Evolutionary conservation across 1,140 invertebrate genomes (phyloP).

Genomic region (Heliconius hermathena): DNA sequence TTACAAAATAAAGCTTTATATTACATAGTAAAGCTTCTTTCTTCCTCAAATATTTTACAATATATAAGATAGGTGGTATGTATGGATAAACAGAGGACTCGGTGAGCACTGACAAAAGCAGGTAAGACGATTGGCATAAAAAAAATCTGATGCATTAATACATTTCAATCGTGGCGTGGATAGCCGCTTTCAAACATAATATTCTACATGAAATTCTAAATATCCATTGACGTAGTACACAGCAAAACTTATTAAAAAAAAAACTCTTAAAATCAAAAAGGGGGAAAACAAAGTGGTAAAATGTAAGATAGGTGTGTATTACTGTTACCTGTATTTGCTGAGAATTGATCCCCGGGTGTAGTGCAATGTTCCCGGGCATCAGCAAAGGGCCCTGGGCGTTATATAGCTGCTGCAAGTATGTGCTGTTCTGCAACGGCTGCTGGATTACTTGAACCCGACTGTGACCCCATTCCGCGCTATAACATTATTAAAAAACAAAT

Average conservation of each 20-base stretch:
- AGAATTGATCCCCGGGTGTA: conserved; percentile 89
- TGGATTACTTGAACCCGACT: conserved; percentile 90
- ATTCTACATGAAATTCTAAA: background rate
- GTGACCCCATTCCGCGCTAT: conserved; percentile 83
- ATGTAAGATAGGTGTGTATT: background rate
- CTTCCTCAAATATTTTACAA: no score
- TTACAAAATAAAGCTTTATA: no score
- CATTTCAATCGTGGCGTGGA: background rate
- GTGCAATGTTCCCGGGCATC: conserved; percentile 89
- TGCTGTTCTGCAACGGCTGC: conserved; percentile 89
- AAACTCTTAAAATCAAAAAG: background rate
- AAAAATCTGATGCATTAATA: conserved; percentile 10
- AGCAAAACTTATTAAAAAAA: no score
- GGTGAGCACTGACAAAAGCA: background rate
- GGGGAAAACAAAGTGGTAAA: background rate
- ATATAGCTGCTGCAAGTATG: conserved; percentile 91
- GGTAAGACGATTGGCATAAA: background rate
- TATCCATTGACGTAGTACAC: background rate
- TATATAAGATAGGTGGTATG: background rate
- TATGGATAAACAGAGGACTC: background rate
- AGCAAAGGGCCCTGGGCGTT: conserved; percentile 89
- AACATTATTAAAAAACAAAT: conserved; percentile 12
- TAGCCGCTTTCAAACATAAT: background rate
- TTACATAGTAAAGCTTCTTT: no score
- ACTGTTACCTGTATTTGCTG: conserved; percentile 87